phyloP scores from a whole-genome alignment of 2,113 vertebrate genomes.

The Syngnathus scovelli region DNA sequence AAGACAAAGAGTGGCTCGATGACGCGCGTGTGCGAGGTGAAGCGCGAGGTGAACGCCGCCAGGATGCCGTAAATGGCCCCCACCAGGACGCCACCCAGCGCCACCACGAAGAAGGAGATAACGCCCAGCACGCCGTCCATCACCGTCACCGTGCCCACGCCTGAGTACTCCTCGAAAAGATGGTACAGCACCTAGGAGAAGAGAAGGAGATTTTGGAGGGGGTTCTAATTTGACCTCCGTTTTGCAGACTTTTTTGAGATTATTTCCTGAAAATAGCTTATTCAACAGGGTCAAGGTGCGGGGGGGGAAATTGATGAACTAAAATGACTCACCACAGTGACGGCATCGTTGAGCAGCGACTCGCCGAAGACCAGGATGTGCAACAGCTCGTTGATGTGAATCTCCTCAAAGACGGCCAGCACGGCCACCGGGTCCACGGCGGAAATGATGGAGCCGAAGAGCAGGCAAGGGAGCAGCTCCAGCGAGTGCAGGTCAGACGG shows the following conservation, averaged over 20 bases:
- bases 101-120: slow-evolving; percentile 90
- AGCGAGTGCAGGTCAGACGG: slow-evolving; percentile 60
- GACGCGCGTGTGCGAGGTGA: slow-evolving; percentile 91
- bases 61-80: slow-evolving; percentile 89
- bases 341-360: slow-evolving; percentile 93
- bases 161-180: slow-evolving; percentile 88
- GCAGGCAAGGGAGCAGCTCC: slow-evolving; percentile 83
- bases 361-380: slow-evolving; percentile 97
- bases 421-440: slow-evolving; percentile 96
- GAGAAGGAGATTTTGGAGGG: background rate
- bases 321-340: slow-evolving; percentile 84
- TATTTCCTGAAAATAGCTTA: no score
- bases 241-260: no score
- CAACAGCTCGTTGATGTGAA: slow-evolving; percentile 96
- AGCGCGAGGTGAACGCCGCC: slow-evolving; percentile 92
- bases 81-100: slow-evolving; percentile 85
- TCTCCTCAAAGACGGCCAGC: slow-evolving; percentile 95
- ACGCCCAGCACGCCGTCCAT: slow-evolving; percentile 82
- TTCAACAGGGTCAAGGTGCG: no score
- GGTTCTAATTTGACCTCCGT: no score
- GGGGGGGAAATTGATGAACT: background rate
- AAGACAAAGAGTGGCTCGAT: slow-evolving; percentile 98
- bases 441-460: slow-evolving; percentile 91
- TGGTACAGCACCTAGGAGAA: slow-evolving; percentile 86
- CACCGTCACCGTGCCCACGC: slow-evolving; percentile 68